These are phyloP conservation scores for Trichogramma evanescens DNA, from an alignment of 2,888 invertebrate species.

Conservation along the genomic window DNA sequence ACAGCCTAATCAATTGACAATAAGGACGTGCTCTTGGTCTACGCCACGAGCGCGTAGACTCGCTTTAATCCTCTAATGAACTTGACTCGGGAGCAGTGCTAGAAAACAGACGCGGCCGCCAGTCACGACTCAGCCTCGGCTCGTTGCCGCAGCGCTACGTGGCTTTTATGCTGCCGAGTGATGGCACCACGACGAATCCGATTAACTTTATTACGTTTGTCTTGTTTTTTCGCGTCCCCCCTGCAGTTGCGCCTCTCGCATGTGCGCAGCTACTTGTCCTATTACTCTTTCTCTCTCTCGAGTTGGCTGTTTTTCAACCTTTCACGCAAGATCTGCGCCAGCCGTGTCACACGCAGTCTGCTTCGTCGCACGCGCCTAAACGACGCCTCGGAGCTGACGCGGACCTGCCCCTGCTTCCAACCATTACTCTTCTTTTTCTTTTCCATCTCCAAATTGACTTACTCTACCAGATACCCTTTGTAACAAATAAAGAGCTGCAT, in stretches of 20 bases:
- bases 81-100: constrained; percentile 27
- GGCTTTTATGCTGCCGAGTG: constrained; percentile 16
- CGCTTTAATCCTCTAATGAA: constrained; percentile 31
- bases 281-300: constrained; percentile 19
- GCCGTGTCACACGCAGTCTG: no score
- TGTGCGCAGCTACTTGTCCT: constrained; percentile 18
- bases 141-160: constrained; percentile 10
- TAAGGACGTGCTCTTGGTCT: neutral
- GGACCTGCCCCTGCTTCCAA: neutral
- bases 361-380: neutral
- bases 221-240: constrained; percentile 38
- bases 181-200: constrained; percentile 33
- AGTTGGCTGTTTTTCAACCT: constrained; percentile 16
- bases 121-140: constrained; percentile 19
- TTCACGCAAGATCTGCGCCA: neutral
- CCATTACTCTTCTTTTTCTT: no score
- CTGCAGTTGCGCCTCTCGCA: constrained; percentile 34
- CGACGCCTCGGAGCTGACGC: neutral
- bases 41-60: neutral
- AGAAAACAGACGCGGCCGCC: constrained; percentile 38
- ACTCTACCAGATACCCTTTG: neutral
- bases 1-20: neutral
- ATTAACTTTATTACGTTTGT: constrained; percentile 47
- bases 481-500: no score
- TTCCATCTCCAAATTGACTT: neutral